Evolutionary conservation across 2,797 vertebrate species (phyloP), one percentile per base, ranked within the genome.

Genomic region (Gymnoscopelus microlampas): DNA sequence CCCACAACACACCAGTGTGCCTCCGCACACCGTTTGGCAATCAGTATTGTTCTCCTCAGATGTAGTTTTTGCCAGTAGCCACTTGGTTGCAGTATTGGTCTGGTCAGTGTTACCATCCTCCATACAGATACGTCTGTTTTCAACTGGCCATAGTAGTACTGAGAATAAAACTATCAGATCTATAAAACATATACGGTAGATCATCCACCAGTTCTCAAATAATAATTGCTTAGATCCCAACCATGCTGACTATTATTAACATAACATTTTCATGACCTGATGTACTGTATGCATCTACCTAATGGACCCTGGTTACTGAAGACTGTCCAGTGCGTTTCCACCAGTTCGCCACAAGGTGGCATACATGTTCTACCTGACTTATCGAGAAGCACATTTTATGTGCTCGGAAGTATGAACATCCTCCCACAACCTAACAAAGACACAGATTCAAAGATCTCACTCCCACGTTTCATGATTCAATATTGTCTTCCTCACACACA

Each of bases 31-130:
- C 19, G 19, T 19, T 19, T 35, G 32, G 32, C 32, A 5, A 35
- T 35, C 32, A 19, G 39, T 51, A 51, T 51, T 14, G 6, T n/a
- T 58, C 68, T 7, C 48, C 66, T 29, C 51, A 47, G 24, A 11
- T 73, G 84, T 63, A 81, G 49, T 73, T 73, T 19, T 24, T 1
- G 3, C 58, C 10, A 76, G 44, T 3, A 6, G 23, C 90, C 93
- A 93, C 87, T 60, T 87, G 93, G 82, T 63, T 48, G 85, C 86
- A 87, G 86, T 72, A 74, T 79, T 74, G 51, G 3, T 0, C 29
- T 44, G 39, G 39, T 10, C 74, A 76, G 24, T 10, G 3, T 55
- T 7, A 4, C n/a, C 54, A 49, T 67, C 71, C n/a, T 7, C 5
- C 60, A n/a, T 48, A 48, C 47, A 48, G 3, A 13, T n/a, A 15